These are phyloP conservation scores for Emydura subglobosa DNA, from an alignment of 2,113 vertebrate species.

Conservation along the genomic window DNA sequence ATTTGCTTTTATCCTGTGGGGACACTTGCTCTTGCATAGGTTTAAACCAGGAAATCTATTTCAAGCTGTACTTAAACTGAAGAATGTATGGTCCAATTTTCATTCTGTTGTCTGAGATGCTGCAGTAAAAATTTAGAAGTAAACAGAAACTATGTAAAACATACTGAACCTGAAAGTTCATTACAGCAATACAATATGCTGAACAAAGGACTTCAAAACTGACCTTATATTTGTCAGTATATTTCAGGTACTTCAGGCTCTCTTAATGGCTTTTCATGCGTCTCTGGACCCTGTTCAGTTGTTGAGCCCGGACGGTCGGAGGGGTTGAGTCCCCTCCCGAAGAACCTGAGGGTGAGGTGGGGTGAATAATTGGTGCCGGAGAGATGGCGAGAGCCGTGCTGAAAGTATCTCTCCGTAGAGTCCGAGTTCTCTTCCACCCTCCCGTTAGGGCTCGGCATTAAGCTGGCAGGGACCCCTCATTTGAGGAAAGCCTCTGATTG, in stretches of 20 bases:
- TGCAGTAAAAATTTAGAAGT: slow-evolving; percentile 52
- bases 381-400: too few relatives aligned
- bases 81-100: slow-evolving; percentile 33
- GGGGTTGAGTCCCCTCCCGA: too few relatives aligned
- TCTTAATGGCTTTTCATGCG: too few relatives aligned
- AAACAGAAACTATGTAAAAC: not conserved
- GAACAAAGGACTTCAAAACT: slow-evolving; percentile 51
- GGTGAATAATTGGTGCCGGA: too few relatives aligned
- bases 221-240: slow-evolving; percentile 40
- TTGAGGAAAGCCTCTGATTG: too few relatives aligned
- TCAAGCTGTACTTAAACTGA: slow-evolving; percentile 41
- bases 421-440: too few relatives aligned
- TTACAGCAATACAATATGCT: not conserved
- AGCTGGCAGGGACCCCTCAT: too few relatives aligned
- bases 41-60: slow-evolving; percentile 29
- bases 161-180: slow-evolving; percentile 16
- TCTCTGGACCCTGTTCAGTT: too few relatives aligned
- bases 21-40: not conserved
- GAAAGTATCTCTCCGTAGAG: too few relatives aligned
- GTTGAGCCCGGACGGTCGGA: too few relatives aligned
- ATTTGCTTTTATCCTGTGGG: slow-evolving; percentile 40
- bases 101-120: slow-evolving; percentile 22
- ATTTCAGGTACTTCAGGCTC: slow-evolving; percentile 65
- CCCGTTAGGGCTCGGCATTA: too few relatives aligned
- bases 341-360: too few relatives aligned